Conservation (phyloP, 2,113 vertebrate genomes). For the Octodon degus region DNA sequence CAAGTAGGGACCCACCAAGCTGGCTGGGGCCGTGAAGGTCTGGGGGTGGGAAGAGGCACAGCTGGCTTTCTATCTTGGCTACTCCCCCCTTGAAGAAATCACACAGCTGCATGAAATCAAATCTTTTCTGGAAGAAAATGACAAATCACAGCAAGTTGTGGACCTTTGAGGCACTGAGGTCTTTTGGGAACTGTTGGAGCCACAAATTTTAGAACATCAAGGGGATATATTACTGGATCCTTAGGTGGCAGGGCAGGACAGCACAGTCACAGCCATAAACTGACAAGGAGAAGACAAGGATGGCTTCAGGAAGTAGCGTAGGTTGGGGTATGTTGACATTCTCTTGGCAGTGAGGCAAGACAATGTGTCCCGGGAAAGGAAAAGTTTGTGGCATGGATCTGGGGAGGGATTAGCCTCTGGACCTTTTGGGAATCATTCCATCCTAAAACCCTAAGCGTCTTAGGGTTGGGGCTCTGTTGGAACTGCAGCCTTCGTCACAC, state of each 20-base stretch:
- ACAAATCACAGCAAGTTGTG: background rate
- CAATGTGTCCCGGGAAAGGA: background rate
- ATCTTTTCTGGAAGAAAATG: slow-evolving; percentile 31
- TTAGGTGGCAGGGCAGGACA: background rate
- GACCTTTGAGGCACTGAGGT: background rate
- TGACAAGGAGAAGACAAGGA: slow-evolving; percentile 4
- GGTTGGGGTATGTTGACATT: background rate
- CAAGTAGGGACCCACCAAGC: background rate
- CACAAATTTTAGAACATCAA: background rate
- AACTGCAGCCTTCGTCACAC: background rate
- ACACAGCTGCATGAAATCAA: background rate
- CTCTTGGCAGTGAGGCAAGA: background rate
- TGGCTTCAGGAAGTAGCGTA: background rate
- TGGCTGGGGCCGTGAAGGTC: background rate
- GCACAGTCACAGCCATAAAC: background rate
- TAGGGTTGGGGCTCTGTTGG: too few relatives aligned
- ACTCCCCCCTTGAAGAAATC: background rate
- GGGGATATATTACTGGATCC: background rate
- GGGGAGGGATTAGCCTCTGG: background rate
- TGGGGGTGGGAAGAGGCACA: background rate
- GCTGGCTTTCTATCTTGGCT: background rate
- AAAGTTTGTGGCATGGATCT: background rate
- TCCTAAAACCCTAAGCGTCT: background rate
- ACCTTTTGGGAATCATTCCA: background rate
- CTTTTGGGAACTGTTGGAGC: background rate